Conservation (phyloP, 2,797 vertebrate genomes). For the Australoheros facetus region DNA sequence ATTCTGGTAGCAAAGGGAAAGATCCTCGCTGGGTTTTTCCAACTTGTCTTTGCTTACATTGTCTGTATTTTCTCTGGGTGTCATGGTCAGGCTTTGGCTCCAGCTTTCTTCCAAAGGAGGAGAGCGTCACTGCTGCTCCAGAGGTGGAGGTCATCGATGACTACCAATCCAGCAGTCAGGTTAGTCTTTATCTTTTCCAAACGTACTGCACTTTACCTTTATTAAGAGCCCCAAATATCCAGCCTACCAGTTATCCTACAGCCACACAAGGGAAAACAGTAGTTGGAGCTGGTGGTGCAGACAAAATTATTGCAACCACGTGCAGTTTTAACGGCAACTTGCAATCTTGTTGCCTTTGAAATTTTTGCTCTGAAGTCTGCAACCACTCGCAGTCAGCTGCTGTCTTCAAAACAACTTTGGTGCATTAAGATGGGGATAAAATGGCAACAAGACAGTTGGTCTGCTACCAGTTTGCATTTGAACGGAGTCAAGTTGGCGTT, state of each 20-base stretch:
- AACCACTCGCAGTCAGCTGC: neutral
- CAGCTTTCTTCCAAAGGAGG: slow-evolving; percentile 95
- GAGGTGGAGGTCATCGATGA: slow-evolving; percentile 84
- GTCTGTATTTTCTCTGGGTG: slow-evolving; percentile 53
- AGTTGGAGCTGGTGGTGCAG: neutral
- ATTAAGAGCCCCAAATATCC: neutral
- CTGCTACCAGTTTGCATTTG: neutral
- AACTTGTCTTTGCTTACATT: slow-evolving; percentile 43
- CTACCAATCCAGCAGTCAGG: slow-evolving; percentile 93
- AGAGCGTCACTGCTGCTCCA: slow-evolving; percentile 86
- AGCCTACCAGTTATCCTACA: fast-evolving
- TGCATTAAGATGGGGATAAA: too few relatives aligned
- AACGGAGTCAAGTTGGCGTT: neutral
- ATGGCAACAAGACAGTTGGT: neutral
- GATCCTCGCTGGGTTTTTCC: slow-evolving; percentile 50
- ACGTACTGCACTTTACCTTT: neutral
- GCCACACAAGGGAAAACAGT: neutral
- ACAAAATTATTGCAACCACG: neutral
- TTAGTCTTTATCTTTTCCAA: slow-evolving; percentile 30
- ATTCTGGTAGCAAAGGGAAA: slow-evolving; percentile 64
- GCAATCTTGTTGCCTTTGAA: neutral
- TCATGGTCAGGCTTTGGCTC: slow-evolving; percentile 90
- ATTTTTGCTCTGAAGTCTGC: neutral
- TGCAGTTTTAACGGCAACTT: neutral
- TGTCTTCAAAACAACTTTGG: neutral